Conservation (phyloP, 2,113 vertebrate species). For the Corythoichthys haematopterus region DNA sequence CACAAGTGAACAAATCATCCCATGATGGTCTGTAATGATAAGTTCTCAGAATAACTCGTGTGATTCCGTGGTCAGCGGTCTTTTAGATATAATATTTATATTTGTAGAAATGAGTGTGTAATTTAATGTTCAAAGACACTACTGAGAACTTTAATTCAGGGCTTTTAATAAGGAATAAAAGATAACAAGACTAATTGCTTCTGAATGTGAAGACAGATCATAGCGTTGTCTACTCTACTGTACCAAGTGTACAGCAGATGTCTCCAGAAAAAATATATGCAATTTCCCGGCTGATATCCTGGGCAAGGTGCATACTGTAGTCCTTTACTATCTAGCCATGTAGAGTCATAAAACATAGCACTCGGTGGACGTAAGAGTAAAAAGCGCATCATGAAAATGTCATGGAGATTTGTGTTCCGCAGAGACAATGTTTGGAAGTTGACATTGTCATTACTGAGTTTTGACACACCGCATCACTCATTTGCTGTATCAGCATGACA, state of each 20-base stretch:
- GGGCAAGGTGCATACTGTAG: constrained; percentile 17
- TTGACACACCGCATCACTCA: constrained; percentile 49
- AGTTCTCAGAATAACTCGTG: constrained; percentile 68
- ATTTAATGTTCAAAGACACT: constrained; percentile 75
- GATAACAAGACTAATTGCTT: constrained; percentile 72
- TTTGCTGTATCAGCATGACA: constrained; percentile 24
- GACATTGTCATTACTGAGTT: constrained; percentile 44
- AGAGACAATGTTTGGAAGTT: constrained; percentile 28
- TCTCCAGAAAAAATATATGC: constrained; percentile 25
- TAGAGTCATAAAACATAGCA: constrained; percentile 18
- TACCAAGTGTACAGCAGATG: constrained; percentile 40
- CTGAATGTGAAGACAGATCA: constrained; percentile 74
- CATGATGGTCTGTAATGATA: constrained; percentile 69
- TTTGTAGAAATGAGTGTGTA: constrained; percentile 66
- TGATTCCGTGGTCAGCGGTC: constrained; percentile 68
- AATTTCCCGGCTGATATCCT: constrained; percentile 24
- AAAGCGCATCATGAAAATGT: constrained; percentile 30
- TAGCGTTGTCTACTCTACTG: constrained; percentile 48
- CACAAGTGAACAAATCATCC: constrained; percentile 65
- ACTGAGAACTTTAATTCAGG: constrained; percentile 74
- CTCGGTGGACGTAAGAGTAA: constrained; percentile 7
- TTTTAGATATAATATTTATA: constrained; percentile 72
- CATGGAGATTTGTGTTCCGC: constrained; percentile 27
- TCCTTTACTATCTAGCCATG: constrained; percentile 20
- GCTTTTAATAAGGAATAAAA: constrained; percentile 73